Base-by-base conservation (phyloP, 2,888 invertebrate genomes). In the Therioaphis trifolii region DNA sequence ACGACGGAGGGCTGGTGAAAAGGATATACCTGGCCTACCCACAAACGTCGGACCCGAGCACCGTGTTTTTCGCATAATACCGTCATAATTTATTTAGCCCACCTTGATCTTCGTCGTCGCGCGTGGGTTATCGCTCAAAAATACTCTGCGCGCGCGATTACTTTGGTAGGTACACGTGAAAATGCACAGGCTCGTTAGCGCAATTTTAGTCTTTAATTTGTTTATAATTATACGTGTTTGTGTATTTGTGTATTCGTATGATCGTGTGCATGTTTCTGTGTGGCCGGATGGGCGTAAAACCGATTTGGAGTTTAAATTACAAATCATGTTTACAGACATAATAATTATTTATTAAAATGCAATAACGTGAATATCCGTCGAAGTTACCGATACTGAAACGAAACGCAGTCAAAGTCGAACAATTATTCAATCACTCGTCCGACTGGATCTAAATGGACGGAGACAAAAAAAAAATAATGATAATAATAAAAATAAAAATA, bases 1-100 rank as follows among this genome's bases (percentile, higher is more conserved):
- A n/a, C n/a, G n/a, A n/a, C n/a, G n/a, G n/a, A n/a, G n/a, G n/a
- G n/a, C n/a, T n/a, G n/a, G n/a, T n/a, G n/a, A n/a, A n/a, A n/a
- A n/a, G n/a, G n/a, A n/a, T n/a, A n/a, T n/a, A n/a, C 18, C n/a
- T n/a, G 9, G 35, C 14, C 29, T 72, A 1, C 12, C 71, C 72
- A 14, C 52, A 27, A 29, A 11, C 58, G 11, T 24, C 21, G n/a
- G 4, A 58, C 21, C 4, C 21, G 21, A 3, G 5, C 18, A 3
- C 21, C 21, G 9, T 24, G 0, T 24, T 52, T 61, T 27, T 27
- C 4, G 4, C 14, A 14, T 27, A 61, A 61, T 61, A 72, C n/a
- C 52, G n/a, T 52, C 29, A 52, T 55, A 18, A 12, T 15, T 35
- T 72, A 72, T 35, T 52, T 52, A 72, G 35, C 35, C n/a, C 52